Evolutionary conservation across 1,140 invertebrate genomes (phyloP), one percentile per base, ranked within the genome.

Genomic region (Hirudo medicinalis): DNA sequence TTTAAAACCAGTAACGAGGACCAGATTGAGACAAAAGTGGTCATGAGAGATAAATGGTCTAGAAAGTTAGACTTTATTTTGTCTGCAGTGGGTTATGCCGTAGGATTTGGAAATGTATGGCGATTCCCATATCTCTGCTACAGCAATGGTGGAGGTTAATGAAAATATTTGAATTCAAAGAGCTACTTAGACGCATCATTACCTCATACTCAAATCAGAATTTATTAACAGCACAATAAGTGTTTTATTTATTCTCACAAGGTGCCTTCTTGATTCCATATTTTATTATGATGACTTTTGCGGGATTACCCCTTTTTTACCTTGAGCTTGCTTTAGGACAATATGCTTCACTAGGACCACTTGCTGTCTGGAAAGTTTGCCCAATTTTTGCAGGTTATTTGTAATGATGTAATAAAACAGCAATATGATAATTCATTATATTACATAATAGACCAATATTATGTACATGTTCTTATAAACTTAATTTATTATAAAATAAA

Each of bases 311-410:
- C 6, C 77, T 84, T 19, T 83, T 84, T 76, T 83, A 81, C 73
- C 81, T 84, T 82, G 83, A 84, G 74, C 71, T 84, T 66, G 77
- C 78, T 66, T 76, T 84, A 74, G 83, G 83, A 2, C 83, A 84
- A 71, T 84, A 79, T 73, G 78, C 82, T 73, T 74, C 78, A 63
- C 76, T 81, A 66, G 83, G 83, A 57, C 80, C 83, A 19, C 78
- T 82, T 9, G 76, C 77, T 9, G 76, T 81, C 20, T 83, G 95
- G 91, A 90, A 90, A 76, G 91, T 97, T 78, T 94, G 92, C 79
- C 95, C 95, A 0, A 89, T 95, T 43, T 87, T 97, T 66, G 97
- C 97, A 89, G 94, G 94, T 95, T 19, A 32, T 63, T 63, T 63
- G 22, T 57, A 25, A n/a, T 25, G 9, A 57, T 36, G 54, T 57